Percentiles rank a stretch among this genome's conserved stretches.
Evolutionary conservation across 1,140 invertebrate genomes (phyloP).

Genomic region (Sycobia sp.): DNA sequence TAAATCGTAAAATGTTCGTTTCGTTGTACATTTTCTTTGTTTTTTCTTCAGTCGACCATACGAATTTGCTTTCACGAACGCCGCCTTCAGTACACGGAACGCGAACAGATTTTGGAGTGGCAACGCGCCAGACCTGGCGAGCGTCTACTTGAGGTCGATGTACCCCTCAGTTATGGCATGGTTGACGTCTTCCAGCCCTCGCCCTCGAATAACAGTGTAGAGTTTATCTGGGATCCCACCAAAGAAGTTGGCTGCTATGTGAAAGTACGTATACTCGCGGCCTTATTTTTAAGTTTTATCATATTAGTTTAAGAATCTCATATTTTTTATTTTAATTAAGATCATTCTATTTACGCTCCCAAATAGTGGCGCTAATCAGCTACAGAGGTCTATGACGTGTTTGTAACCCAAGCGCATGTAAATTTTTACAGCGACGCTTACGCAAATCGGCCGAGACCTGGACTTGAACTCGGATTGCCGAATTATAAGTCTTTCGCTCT

Average conservation of each 20-base stretch:
- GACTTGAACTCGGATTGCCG: too few species aligned
- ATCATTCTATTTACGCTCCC: too few species aligned
- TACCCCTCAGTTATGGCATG: constrained; percentile 91
- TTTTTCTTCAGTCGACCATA: constrained; percentile 84
- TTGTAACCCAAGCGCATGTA: too few species aligned
- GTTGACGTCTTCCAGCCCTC: constrained; percentile 79
- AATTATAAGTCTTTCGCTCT: too few species aligned
- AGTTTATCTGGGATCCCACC: constrained; percentile 94
- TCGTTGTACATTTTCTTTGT: too few species aligned
- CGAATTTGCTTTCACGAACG: constrained; percentile 95
- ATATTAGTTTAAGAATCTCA: too few species aligned
- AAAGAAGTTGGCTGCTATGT: constrained; percentile 95
- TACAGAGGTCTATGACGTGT: too few species aligned
- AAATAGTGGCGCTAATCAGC: too few species aligned
- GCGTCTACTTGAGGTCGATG: constrained; percentile 89
- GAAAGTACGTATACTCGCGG: constrained; percentile 73
- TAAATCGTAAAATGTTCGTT: too few species aligned
- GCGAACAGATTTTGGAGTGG: constrained; percentile 91
- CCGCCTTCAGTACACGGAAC: constrained; percentile 92
- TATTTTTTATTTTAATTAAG: too few species aligned
- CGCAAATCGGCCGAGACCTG: too few species aligned
- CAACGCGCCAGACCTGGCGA: constrained; percentile 85
- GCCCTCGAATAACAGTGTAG: constrained; percentile 74
- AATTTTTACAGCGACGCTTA: too few species aligned
- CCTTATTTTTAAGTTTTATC: neutral